Evolutionary conservation across 2,797 vertebrate genomes (phyloP), one percentile per base, ranked within the genome.

Genomic region (Capromys pilorides): DNA sequence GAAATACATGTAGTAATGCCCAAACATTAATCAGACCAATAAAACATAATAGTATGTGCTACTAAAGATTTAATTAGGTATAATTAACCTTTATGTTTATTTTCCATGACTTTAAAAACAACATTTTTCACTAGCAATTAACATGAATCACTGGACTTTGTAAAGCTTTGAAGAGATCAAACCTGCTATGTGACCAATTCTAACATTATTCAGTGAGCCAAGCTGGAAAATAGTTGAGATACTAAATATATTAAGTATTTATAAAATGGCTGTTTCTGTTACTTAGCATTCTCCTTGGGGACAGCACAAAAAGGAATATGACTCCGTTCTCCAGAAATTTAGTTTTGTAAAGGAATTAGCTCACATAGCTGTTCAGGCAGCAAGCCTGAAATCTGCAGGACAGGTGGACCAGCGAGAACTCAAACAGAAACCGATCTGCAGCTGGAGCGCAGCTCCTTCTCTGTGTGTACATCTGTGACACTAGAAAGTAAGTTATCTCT

Each of bases 81-180:
- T 14, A 92, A 67, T 95, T 90, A 90, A 95, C 39, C 41, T 95
- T 94, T 84, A 81, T 84, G 64, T 61, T 93, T 86, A 82, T 89
- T 91, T 86, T 66, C 31, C 13, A 81, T 28, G 36, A 93, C 59
- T 91, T 26, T 54, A 86, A 80, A 57, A 88, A 75, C 90, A 92
- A 39, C 51, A 51, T 67, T 88, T 97, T 88, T 82, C 85, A 51
- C 5, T 33, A 86, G 22, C 75, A 90, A 86, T 92, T 88, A 91
- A 81, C 41, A 82, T 36, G 18, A 59, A 12, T 57, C 59, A n/a
- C 39, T 84, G 21, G 57, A 75, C 36, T 73, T 92, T 39, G 59
- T 82, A 75, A 95, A 82, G 16, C 21, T 91, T 94, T 86, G 54
- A 95, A 88, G 62, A 96, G 86, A 75, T 91, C 31, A 93, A 49